These are phyloP conservation scores for Tipula unca DNA, from an alignment of 2,888 invertebrate species.

Conservation along the genomic window DNA sequence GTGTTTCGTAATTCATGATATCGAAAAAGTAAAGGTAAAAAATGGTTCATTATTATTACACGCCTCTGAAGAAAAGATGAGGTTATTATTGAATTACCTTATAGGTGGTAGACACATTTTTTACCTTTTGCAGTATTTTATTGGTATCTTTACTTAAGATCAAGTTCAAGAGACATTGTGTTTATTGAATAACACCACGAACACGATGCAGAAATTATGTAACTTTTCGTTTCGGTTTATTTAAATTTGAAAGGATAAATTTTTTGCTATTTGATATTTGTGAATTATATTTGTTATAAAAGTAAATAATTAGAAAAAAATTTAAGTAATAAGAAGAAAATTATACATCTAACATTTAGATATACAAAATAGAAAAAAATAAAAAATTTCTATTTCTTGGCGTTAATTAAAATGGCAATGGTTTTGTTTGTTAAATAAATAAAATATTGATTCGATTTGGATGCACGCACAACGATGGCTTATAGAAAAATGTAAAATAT, in stretches of 20 bases:
- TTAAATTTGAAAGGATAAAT: not conserved
- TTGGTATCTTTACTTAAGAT: not conserved
- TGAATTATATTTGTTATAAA: not conserved
- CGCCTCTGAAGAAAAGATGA: not conserved
- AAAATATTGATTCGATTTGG: not conserved
- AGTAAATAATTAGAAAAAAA: not conserved
- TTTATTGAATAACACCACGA: not conserved
- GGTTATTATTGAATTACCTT: not conserved
- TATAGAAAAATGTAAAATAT: not conserved
- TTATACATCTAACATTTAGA: not conserved
- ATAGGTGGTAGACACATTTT: not conserved
- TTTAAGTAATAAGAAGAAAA: not conserved
- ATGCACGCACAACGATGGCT: not conserved
- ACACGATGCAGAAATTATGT: not conserved
- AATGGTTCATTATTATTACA: not conserved
- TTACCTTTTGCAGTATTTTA: not conserved
- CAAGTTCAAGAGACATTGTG: not conserved
- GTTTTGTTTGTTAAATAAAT: not conserved
- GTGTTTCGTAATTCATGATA: not conserved
- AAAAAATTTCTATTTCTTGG: not conserved
- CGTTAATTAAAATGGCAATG: conserved; percentile 8
- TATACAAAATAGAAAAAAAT: not conserved
- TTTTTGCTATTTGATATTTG: not conserved
- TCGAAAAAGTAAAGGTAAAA: not conserved
- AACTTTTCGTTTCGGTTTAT: not conserved